A percentile compares a stretch with the other conserved stretches of the same genome.
These are phyloP conservation scores for Sebastes schlegelii DNA, from an alignment of 2,113 vertebrate genomes.

Conservation along the genomic window DNA sequence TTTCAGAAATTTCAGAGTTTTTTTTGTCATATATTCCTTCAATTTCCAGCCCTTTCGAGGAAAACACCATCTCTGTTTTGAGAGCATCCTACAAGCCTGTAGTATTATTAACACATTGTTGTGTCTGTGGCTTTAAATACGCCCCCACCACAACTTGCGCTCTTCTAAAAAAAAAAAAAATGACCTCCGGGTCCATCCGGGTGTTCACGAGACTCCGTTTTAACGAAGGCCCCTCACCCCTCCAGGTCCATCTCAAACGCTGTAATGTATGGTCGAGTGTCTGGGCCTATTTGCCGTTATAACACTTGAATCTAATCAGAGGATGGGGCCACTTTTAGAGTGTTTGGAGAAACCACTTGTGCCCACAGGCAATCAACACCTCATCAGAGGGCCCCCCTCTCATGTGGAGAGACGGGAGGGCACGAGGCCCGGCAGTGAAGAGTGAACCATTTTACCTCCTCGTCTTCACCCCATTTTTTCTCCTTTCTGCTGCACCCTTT, in stretches of 20 bases:
- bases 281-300: constrained; percentile 73
- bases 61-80: constrained; percentile 1
- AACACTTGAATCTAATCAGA: constrained; percentile 81
- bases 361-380: constrained; percentile 83
- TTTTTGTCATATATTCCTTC: background rate
- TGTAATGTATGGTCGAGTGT: constrained; percentile 66
- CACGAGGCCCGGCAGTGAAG: constrained; percentile 60
- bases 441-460: constrained; percentile 69
- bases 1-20: too few relatives aligned
- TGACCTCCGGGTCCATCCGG: constrained; percentile 48
- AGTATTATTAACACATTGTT: constrained; percentile 13
- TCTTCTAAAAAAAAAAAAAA: constrained; percentile 12
- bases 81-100: background rate
- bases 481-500: constrained; percentile 14
- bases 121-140: background rate
- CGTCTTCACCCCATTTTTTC: constrained; percentile 37
- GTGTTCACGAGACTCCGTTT: constrained; percentile 36
- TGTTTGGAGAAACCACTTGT: constrained; percentile 80
- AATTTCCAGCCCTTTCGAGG: background rate
- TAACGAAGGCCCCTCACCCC: constrained; percentile 58
- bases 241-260: constrained; percentile 45
- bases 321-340: constrained; percentile 76
- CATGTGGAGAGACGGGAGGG: constrained; percentile 65
- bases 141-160: background rate
- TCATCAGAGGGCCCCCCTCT: constrained; percentile 76